These are phyloP conservation scores for Lutraria lutraria DNA, from an alignment of 2,888 invertebrate genomes.

Conservation along the genomic window DNA sequence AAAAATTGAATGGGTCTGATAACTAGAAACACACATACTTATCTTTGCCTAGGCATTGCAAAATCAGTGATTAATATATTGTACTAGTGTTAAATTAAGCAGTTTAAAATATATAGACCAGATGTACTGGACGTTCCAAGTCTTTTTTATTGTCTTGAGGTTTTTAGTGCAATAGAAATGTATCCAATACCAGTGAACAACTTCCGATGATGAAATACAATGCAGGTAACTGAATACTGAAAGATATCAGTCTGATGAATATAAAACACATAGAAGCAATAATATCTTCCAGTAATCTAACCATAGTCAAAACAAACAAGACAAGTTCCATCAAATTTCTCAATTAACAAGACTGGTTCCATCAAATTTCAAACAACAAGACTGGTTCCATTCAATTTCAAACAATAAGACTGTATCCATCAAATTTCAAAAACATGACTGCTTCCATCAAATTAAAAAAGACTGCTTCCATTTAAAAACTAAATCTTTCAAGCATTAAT, in stretches of 20 bases:
- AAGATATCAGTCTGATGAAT: too few species aligned
- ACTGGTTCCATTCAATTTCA: not conserved
- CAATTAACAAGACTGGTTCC: not conserved
- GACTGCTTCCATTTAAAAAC: too few species aligned
- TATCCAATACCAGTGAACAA: not conserved
- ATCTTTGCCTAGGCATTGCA: too few species aligned
- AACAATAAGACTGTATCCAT: not conserved
- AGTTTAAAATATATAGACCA: not conserved
- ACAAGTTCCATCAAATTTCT: not conserved
- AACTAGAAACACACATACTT: too few species aligned
- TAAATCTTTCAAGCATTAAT: too few species aligned
- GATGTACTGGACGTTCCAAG: not conserved
- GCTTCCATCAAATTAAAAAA: not conserved
- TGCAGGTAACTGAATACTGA: not conserved
- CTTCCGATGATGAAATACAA: not conserved
- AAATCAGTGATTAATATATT: too few species aligned
- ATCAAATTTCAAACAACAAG: not conserved
- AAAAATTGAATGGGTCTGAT: too few species aligned
- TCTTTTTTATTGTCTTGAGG: not conserved
- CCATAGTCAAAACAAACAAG: not conserved
- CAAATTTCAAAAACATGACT: not conserved
- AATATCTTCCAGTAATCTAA: not conserved
- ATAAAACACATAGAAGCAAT: not conserved
- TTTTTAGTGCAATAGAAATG: not conserved
- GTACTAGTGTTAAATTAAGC: not conserved